A percentile compares a stretch with the other conserved stretches of the same genome.
These are phyloP conservation scores for Heliconius hewitsoni DNA, from an alignment of 1,140 invertebrate genomes.

Conservation along the genomic window DNA sequence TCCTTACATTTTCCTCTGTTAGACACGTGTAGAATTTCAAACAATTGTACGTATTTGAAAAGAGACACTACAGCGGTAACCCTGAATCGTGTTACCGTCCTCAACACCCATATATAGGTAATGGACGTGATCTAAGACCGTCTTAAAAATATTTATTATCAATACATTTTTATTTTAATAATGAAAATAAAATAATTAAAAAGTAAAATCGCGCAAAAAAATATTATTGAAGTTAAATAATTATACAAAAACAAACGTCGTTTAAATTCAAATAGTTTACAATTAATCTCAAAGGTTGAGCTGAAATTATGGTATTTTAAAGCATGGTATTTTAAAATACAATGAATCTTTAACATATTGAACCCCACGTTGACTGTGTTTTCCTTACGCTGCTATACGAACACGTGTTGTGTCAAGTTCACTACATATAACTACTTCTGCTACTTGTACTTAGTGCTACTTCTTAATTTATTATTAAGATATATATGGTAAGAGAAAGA, in stretches of 20 bases:
- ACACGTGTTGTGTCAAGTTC: background rate
- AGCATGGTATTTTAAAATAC: background rate
- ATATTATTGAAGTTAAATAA: background rate
- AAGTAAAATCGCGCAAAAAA: background rate
- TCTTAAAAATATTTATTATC: background rate
- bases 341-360: slow-evolving; percentile 1
- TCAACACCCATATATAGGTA: background rate
- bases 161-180: background rate
- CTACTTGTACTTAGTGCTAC: too few relatives aligned
- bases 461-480: too few relatives aligned
- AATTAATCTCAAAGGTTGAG: too few relatives aligned
- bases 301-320: background rate
- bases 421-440: background rate
- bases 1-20: background rate
- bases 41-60: background rate
- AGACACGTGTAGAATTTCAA: background rate
- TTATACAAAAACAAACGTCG: background rate
- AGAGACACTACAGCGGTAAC: background rate
- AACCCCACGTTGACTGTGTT: background rate
- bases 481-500: too few relatives aligned
- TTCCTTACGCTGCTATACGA: background rate
- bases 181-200: too few relatives aligned
- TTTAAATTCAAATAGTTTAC: background rate
- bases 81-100: background rate
- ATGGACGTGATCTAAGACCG: background rate